Base-by-base conservation (phyloP, 2,113 vertebrate species). In the Cavia porcellus region DNA sequence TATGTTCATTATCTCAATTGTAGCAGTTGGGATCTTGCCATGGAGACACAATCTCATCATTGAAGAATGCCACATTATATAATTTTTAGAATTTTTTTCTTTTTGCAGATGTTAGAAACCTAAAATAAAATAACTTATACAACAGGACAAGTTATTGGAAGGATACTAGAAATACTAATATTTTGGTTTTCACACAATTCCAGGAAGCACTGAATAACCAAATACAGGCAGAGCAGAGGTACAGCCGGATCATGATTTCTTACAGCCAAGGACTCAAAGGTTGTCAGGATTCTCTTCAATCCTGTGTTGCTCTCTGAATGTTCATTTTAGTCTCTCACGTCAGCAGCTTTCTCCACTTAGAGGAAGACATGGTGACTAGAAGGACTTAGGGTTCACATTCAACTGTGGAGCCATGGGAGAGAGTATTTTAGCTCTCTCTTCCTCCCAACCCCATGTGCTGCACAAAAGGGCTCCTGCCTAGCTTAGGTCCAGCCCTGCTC, bases 61-160 rank as follows among this genome's bases (percentile, higher is more conserved):
- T 47, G 59, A 89, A 35, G 15, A 55, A 22, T 79, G 22, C 22
- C 57, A 70, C 4, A 32, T 92, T 70, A 81, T 42, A 62, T 55
- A 38, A 93, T 59, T 84, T 77, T 89, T 70, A 57, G 55, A 38
- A 70, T n/a, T 1, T 7, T 95, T 85, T 66, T 52, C 50, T 52
- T 52, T 28, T 47, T 61, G 30, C 8, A 92, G 30, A 74, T 80
- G 42, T 82, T 91, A 91, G 86, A 86, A 97, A 92, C 17, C 19
- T 22, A 52, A 59, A 10, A 85, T 85, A 82, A 92, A 55, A 42
- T 80, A 38, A 30, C 7, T 80, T 87, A 93, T 32, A 30, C 9
- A 25, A 96, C 81, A 89, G 50, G 35, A 22, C 28, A 57, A 61
- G 47, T 90, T 52, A 47, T 68, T 74, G 52, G 35, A 79, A 81